Conservation (phyloP, 30 jellyfish, hydroid and myxozoan genomes). For the Sanderia malayensis region DNA sequence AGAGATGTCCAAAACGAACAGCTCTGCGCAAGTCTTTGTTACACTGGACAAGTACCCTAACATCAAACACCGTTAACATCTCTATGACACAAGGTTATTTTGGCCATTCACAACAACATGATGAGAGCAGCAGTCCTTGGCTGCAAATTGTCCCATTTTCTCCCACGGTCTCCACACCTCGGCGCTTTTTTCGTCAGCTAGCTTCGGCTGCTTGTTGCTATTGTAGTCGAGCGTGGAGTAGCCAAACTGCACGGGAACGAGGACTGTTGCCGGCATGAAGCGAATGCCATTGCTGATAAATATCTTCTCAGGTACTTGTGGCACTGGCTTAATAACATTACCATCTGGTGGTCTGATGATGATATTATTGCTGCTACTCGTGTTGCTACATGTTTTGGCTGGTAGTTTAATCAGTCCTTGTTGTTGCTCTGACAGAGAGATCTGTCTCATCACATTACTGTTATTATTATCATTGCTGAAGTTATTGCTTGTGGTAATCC, state of each 20-base stretch:
- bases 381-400: constrained; percentile 6
- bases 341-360: no score
- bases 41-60: no score
- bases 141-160: constrained; percentile 11
- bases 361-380: no score
- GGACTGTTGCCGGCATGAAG: constrained; percentile 72
- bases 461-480: no score
- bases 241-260: constrained; percentile 67
- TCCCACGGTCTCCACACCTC: constrained; percentile 75
- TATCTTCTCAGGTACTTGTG: constrained; percentile 48
- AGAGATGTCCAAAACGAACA: no score
- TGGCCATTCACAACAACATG: no score
- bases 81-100: no score
- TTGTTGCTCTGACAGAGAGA: no score
- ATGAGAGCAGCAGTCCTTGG: no score
- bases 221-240: constrained; percentile 40
- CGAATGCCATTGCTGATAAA: constrained; percentile 49
- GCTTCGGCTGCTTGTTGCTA: constrained; percentile 1
- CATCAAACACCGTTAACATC: no score
- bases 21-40: no score
- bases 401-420: constrained; percentile 41
- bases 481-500: constrained; percentile 1
- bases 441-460: background rate
- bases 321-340: constrained; percentile 47
- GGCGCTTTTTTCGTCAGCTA: constrained; percentile 30